Conservation (phyloP, 2,888 invertebrate species). For the Malthinus flaveolus region DNA sequence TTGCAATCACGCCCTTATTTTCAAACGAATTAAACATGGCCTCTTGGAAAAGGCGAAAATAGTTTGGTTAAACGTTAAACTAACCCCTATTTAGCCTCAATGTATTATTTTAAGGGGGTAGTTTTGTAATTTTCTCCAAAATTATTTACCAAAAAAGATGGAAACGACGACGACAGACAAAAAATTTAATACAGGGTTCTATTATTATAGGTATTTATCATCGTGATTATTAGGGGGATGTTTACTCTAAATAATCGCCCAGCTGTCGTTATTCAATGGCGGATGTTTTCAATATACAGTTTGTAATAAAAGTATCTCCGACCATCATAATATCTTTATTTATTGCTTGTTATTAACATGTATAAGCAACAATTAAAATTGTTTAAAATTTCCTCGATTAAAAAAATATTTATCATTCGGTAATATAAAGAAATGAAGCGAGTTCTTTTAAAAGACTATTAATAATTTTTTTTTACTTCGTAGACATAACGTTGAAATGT, state of each 20-base stretch:
- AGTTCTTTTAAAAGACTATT: conserved; percentile 29
- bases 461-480: conserved; percentile 24
- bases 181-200: no score
- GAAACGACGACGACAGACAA: no score
- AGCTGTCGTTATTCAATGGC: conserved; percentile 9
- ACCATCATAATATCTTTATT: conserved; percentile 4
- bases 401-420: not conserved
- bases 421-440: conserved; percentile 10
- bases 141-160: no score
- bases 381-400: not conserved
- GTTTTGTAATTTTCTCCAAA: no score
- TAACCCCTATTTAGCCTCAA: no score
- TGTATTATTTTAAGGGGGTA: no score
- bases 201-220: no score
- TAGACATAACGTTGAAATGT: conserved; percentile 30
- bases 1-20: no score
- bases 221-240: conserved; percentile 7
- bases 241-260: conserved; percentile 7
- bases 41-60: no score
- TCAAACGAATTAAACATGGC: no score
- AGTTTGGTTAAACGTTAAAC: no score
- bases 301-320: not conserved
- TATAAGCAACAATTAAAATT: conserved; percentile 1
- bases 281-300: conserved; percentile 4
- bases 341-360: not conserved